These are phyloP conservation scores for Dusona sp. DNA, from an alignment of 2,888 invertebrate species.

Conservation along the genomic window DNA sequence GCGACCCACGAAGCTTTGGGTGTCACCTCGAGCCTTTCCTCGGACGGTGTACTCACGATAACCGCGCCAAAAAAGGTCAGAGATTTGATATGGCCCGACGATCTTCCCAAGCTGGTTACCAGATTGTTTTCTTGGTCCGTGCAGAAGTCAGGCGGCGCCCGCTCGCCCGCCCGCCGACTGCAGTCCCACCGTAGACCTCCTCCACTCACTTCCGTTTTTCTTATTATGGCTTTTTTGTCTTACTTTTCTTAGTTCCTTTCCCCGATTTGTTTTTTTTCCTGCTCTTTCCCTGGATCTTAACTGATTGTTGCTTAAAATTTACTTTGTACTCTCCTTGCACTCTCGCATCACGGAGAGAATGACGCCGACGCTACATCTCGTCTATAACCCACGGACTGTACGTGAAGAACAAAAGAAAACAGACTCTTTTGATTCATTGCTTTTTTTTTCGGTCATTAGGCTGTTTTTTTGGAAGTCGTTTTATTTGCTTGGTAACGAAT, in stretches of 20 bases:
- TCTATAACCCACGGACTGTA: slow-evolving; percentile 73
- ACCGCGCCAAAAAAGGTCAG: slow-evolving; percentile 84
- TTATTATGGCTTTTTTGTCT: slow-evolving; percentile 38
- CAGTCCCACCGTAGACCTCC: slow-evolving; percentile 33
- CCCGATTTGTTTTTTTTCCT: slow-evolving; percentile 30
- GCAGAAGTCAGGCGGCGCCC: slow-evolving; percentile 8
- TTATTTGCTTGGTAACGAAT: neutral
- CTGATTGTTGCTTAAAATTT: slow-evolving; percentile 7
- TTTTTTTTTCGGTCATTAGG: neutral
- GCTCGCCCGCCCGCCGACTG: slow-evolving; percentile 30
- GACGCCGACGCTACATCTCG: slow-evolving; percentile 77
- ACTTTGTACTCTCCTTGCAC: slow-evolving; percentile 66
- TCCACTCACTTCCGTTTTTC: slow-evolving; percentile 29
- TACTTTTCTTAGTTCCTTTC: neutral
- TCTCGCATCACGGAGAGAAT: slow-evolving; percentile 75
- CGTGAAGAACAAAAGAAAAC: slow-evolving; percentile 43
- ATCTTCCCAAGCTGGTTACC: neutral
- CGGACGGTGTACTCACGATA: slow-evolving; percentile 85
- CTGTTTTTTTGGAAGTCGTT: neutral
- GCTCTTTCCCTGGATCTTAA: neutral
- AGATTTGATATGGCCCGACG: neutral
- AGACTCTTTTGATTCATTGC: neutral
- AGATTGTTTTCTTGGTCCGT: neutral
- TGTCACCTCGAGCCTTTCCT: slow-evolving; percentile 84
- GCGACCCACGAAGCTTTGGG: slow-evolving; percentile 84